These are phyloP conservation scores for Panagrolaimus sp. DNA, from an alignment of 1,140 invertebrate species.

Conservation along the genomic window DNA sequence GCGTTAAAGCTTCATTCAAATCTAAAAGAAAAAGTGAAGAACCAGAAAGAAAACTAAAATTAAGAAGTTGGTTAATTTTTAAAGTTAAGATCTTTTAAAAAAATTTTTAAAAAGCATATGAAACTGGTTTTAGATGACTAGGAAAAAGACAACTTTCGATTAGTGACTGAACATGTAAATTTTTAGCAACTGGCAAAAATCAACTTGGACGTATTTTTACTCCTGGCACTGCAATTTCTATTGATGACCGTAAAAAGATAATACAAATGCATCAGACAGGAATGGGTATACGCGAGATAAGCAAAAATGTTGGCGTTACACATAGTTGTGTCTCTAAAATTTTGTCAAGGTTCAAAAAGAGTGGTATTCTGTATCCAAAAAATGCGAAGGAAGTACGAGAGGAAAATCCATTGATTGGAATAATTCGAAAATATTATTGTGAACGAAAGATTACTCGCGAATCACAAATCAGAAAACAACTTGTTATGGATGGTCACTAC, in stretches of 20 bases:
- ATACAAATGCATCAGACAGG: slow-evolving; percentile 47
- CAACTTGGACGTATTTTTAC: slow-evolving; percentile 53
- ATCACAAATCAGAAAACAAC: slow-evolving; percentile 55
- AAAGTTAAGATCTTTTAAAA: no score
- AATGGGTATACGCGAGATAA: slow-evolving; percentile 59
- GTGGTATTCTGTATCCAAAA: slow-evolving; percentile 51
- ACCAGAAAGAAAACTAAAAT: no score
- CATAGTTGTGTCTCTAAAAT: slow-evolving; percentile 56
- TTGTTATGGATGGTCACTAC: slow-evolving; percentile 51
- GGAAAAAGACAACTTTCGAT: no score
- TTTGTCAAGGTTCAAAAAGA: slow-evolving; percentile 51
- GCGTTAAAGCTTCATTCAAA: no score
- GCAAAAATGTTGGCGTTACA: slow-evolving; percentile 54
- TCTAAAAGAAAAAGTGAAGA: no score
- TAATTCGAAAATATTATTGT: slow-evolving; percentile 49
- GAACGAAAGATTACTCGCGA: slow-evolving; percentile 49
- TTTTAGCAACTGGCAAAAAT: no score
- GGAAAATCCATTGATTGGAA: slow-evolving; percentile 51
- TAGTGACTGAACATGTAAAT: no score
- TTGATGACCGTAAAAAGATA: slow-evolving; percentile 51
- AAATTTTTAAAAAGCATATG: no score
- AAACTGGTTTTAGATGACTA: no score
- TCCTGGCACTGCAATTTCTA: slow-evolving; percentile 52
- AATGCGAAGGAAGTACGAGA: slow-evolving; percentile 53
- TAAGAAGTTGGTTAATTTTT: no score